Percentiles rank a stretch among this genome's conserved stretches.
Conservation (phyloP, 2,888 invertebrate genomes). For the Leucoma salicis region DNA sequence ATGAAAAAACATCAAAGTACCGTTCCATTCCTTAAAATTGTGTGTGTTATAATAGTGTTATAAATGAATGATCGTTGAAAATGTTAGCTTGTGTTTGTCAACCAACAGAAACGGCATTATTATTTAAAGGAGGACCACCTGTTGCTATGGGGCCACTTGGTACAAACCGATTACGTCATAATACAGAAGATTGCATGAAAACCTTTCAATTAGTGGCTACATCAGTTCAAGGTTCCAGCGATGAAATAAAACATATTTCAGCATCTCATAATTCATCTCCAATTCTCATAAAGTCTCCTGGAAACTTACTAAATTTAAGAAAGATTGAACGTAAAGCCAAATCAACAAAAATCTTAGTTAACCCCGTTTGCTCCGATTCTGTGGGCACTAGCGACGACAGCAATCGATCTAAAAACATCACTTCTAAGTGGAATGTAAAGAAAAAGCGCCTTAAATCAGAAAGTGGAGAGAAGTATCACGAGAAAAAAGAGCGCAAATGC, state of each 20-base stretch:
- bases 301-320: constrained; percentile 65
- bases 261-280: constrained; percentile 61
- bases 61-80: constrained; percentile 59
- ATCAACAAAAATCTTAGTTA: constrained; percentile 76
- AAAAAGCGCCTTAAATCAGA: constrained; percentile 70
- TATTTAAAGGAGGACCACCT: constrained; percentile 78
- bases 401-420: constrained; percentile 59
- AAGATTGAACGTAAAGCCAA: constrained; percentile 74
- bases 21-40: no score
- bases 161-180: constrained; percentile 66
- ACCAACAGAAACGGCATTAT: constrained; percentile 81
- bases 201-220: constrained; percentile 58
- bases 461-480: constrained; percentile 41
- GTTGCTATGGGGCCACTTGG: constrained; percentile 80
- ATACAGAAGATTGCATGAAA: constrained; percentile 58
- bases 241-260: constrained; percentile 57
- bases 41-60: constrained; percentile 62
- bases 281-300: constrained; percentile 55
- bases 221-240: constrained; percentile 52
- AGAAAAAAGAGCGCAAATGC: constrained; percentile 47
- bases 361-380: constrained; percentile 72
- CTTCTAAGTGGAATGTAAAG: constrained; percentile 71
- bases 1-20: no score
- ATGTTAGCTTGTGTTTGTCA: constrained; percentile 88
- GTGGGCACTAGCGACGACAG: constrained; percentile 70